Evolutionary conservation across 2,888 invertebrate species (phyloP).

Genomic region (Epirrhoe tristata): DNA sequence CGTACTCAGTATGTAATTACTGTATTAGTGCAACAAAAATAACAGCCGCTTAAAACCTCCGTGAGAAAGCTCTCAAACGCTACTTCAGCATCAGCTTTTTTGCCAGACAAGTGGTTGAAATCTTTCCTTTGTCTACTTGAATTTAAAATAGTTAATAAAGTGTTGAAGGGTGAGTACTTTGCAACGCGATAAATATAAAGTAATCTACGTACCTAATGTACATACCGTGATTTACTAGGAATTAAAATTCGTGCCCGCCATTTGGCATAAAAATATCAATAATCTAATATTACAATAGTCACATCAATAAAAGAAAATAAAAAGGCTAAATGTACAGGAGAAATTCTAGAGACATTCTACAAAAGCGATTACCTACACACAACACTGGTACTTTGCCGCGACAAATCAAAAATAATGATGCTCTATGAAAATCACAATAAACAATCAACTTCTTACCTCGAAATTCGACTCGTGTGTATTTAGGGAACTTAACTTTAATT

Average conservation of each 20-base stretch:
- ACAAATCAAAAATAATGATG: not conserved
- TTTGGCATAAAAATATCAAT: too few species aligned
- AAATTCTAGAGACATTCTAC: not conserved
- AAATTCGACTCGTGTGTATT: constrained; percentile 89
- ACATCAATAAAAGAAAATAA: not conserved
- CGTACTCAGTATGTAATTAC: too few species aligned
- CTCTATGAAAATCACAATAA: not conserved
- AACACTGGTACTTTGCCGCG: not conserved
- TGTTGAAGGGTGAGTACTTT: too few species aligned
- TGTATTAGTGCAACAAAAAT: too few species aligned
- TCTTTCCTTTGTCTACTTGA: not conserved
- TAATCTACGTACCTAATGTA: too few species aligned
- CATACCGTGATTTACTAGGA: too few species aligned
- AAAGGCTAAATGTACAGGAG: not conserved
- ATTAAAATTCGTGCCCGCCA: too few species aligned
- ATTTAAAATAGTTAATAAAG: not conserved
- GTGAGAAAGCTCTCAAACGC: constrained; percentile 1
- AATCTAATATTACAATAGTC: not conserved
- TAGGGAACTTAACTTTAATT: constrained; percentile 88
- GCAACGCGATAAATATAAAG: too few species aligned
- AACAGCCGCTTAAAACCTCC: too few species aligned
- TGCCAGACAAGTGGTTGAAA: not conserved
- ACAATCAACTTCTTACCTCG: constrained; percentile 86
- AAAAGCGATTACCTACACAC: not conserved
- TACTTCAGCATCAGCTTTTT: not conserved